Evolutionary conservation across 1,140 invertebrate species (phyloP).

Genomic region (Bombus consobrinus): DNA sequence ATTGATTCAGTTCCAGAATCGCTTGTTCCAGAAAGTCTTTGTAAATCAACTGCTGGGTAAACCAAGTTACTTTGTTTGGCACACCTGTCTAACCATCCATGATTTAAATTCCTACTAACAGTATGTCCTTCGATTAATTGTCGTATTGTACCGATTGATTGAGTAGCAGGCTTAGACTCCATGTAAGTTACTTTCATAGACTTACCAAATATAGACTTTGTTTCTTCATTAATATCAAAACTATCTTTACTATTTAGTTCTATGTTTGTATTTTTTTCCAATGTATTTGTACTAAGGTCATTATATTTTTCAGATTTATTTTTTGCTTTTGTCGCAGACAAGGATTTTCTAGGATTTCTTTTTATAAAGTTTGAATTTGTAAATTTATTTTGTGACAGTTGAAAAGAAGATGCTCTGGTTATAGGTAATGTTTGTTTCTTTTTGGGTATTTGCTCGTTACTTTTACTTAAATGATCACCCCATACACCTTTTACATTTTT

Average conservation of each 20-base stretch:
- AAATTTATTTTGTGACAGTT: conserved; percentile 89
- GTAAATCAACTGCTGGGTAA: conserved; percentile 10
- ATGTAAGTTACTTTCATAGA: conserved; percentile 70
- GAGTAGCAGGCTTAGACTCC: conserved; percentile 54
- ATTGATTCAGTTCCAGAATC: conserved; percentile 75
- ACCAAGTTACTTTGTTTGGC: conserved; percentile 60
- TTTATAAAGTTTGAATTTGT: conserved; percentile 86
- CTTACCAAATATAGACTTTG: conserved; percentile 60
- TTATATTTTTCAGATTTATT: conserved; percentile 56
- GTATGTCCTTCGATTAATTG: conserved; percentile 67
- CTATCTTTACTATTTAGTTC: neutral
- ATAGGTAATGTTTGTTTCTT: conserved; percentile 72
- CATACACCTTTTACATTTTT: conserved; percentile 82
- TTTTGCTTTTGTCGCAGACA: conserved; percentile 76
- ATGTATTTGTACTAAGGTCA: neutral
- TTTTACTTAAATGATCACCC: conserved; percentile 85
- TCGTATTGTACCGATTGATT: conserved; percentile 79
- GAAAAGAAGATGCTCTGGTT: conserved; percentile 77
- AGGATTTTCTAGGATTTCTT: conserved; percentile 89
- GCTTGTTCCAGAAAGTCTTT: conserved; percentile 68
- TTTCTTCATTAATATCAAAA: conserved; percentile 44
- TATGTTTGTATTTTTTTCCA: neutral
- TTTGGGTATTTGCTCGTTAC: conserved; percentile 64
- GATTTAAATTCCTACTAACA: conserved; percentile 80
- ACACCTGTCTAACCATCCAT: conserved; percentile 84